These are phyloP conservation scores for Drosophila sproati DNA, from an alignment of 1,140 invertebrate species.

Conservation along the genomic window DNA sequence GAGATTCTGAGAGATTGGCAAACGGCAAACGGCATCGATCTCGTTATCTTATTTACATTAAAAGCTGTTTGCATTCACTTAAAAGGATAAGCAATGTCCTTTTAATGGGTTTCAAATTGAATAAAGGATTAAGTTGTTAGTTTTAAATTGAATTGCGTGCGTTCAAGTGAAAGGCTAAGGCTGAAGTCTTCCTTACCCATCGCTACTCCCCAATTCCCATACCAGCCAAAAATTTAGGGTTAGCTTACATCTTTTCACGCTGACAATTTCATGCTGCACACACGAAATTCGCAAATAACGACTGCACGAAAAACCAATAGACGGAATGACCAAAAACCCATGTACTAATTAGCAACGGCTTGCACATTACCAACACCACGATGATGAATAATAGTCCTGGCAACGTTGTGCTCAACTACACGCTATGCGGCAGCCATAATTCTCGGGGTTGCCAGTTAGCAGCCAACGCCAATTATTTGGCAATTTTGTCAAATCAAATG, in stretches of 20 bases:
- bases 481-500: conserved; percentile 74
- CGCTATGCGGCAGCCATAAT: conserved; percentile 32
- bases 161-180: conserved; percentile 62
- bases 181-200: conserved; percentile 27
- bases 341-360: conserved; percentile 74
- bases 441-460: conserved; percentile 23
- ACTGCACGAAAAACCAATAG: conserved; percentile 54
- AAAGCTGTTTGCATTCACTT: conserved; percentile 85
- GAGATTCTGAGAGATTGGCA: conserved; percentile 45
- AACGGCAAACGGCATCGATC: conserved; percentile 73
- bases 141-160: conserved; percentile 83
- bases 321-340: conserved; percentile 55
- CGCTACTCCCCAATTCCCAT: not conserved
- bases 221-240: conserved; percentile 3
- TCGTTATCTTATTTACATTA: conserved; percentile 85
- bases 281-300: conserved; percentile 11
- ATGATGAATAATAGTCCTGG: conserved; percentile 50
- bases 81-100: conserved; percentile 85
- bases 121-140: conserved; percentile 85
- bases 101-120: conserved; percentile 85
- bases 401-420: conserved; percentile 44
- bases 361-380: conserved; percentile 55
- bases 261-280: conserved; percentile 49
- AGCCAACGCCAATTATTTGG: conserved; percentile 69
- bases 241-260: conserved; percentile 1